These are phyloP conservation scores for Drosophila pseudoananassae DNA, from an alignment of 1,140 invertebrate species.

Conservation along the genomic window DNA sequence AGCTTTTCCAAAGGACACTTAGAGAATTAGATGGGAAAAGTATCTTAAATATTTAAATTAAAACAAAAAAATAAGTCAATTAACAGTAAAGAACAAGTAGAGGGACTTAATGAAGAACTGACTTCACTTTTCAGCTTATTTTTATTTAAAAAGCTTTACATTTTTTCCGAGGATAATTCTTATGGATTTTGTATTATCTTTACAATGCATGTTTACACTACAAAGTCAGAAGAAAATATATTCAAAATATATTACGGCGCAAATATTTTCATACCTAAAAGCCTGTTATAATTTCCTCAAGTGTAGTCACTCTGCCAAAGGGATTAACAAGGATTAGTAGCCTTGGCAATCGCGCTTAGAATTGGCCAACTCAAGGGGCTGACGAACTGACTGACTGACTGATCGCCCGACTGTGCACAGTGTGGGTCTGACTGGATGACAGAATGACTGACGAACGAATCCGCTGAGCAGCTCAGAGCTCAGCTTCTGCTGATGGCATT, in stretches of 20 bases:
- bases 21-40: background rate
- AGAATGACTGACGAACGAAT: constrained; percentile 42
- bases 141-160: too few relatives aligned
- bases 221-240: too few relatives aligned
- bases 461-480: constrained; percentile 16
- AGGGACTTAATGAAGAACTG: too few relatives aligned
- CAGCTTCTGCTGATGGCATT: constrained; percentile 70
- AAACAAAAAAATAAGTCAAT: too few relatives aligned
- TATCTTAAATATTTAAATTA: too few relatives aligned
- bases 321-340: constrained; percentile 77
- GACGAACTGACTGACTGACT: constrained; percentile 11
- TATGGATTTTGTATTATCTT: too few relatives aligned
- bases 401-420: constrained; percentile 11
- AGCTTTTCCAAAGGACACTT: constrained; percentile 13
- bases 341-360: constrained; percentile 41
- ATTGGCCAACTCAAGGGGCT: constrained; percentile 31
- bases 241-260: too few relatives aligned
- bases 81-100: too few relatives aligned
- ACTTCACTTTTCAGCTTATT: too few relatives aligned
- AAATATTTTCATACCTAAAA: background rate
- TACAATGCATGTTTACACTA: too few relatives aligned
- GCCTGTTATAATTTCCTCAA: background rate
- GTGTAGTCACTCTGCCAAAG: constrained; percentile 36
- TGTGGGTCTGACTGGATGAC: constrained; percentile 15
- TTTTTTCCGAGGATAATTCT: too few relatives aligned